Base-by-base conservation (phyloP, 2,113 vertebrate species). In the Phaetusa simplex region DNA sequence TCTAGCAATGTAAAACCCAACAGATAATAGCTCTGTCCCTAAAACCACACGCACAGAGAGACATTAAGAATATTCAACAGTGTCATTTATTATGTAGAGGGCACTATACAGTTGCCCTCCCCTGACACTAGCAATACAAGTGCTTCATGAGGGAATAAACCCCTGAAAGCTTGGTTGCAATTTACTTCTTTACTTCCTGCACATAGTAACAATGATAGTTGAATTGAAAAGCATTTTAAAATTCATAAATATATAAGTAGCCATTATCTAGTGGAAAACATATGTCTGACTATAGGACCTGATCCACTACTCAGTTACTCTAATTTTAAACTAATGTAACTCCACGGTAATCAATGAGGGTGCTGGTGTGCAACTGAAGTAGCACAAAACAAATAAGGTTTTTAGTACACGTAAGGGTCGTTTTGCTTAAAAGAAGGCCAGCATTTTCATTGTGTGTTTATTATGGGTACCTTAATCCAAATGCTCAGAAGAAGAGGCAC, bases 161-260 rank as follows among this genome's bases (percentile, higher is more conserved):
- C 82, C 71, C 89, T 95, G 96, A 97, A 97, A 96, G 95, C 95
- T 92, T 93, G 84, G 95, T 95, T 97, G 95, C 92, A 96, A 96
- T 95, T 97, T 93, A 96, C 87, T 94, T 97, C 94, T 97, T 94
- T 95, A 92, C 95, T 97, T 97, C 96, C 96, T 97, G 91, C 61
- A 94, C 56, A 87, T 29, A 94, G 66, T 88, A 93, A 94, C 90
- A 94, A 79, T 81, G 77, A 79, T 91, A 95, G 89, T 94, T 96
- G 94, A 89, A 91, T 84, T 97, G 93, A 94, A 97, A 97, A 94
- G 87, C 95, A 96, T 97, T 97, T 94, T 92, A 93, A 94, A 97
- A 97, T 94, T 97, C 94, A 97, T 97, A 96, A 96, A 96, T 97
- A 96, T 96, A 91, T 97, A 97, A 97, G 92, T 94, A 97, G 96